Percentiles rank a stretch among this genome's conserved stretches.
phyloP scores from a whole-genome alignment of 1,140 invertebrate species.

The Drosophila melanogaster region Release_6_plus_ISO1_MT NT_033779.5:9363501-9364000 shows the following conservation, averaged over 20 bases:
- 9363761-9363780: not conserved
- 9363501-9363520: slow-evolving; percentile 6
- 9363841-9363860: slow-evolving; percentile 61
- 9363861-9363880: slow-evolving; percentile 44
- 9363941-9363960: slow-evolving; percentile 52
- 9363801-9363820: slow-evolving; percentile 63
- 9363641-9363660: slow-evolving; percentile 71
- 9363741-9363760: slow-evolving; percentile 19
- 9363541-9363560: slow-evolving; percentile 69
- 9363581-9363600: slow-evolving; percentile 19
- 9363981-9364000: slow-evolving; percentile 18
- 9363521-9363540: slow-evolving; percentile 66
- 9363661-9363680: slow-evolving; percentile 28
- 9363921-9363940: slow-evolving; percentile 30
- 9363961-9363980: slow-evolving; percentile 21
- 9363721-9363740: slow-evolving; percentile 43
- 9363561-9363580: slow-evolving; percentile 55
- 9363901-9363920: slow-evolving; percentile 3
- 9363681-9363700: slow-evolving; percentile 13
- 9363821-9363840: slow-evolving; percentile 70
- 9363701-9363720: slow-evolving; percentile 27
- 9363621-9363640: slow-evolving; percentile 47
- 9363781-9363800: slow-evolving; percentile 14
- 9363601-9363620: slow-evolving; percentile 10
- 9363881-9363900: slow-evolving; percentile 12